Conservation (phyloP, 2,113 vertebrate species). For the Tupaia chinensis region DNA sequence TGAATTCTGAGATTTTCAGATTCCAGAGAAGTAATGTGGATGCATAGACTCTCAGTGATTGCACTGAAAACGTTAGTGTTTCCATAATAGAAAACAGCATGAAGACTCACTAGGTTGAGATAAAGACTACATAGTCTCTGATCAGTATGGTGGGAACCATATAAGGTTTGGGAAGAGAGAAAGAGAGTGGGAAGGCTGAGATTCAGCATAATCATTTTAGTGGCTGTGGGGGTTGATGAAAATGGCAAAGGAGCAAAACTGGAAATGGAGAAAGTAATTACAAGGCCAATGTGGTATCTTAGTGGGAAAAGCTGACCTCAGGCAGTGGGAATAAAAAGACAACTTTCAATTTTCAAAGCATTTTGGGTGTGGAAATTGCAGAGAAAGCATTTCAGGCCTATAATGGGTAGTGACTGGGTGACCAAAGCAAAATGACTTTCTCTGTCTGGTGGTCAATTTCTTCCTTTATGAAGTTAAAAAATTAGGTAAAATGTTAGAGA, state of each 20-base stretch:
- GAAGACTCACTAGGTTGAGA: neutral
- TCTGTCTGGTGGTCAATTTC: neutral
- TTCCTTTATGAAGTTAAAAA: slow-evolving; percentile 28
- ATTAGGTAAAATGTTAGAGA: neutral
- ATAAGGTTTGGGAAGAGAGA: neutral
- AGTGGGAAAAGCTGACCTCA: neutral
- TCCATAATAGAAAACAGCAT: neutral
- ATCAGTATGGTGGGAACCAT: neutral
- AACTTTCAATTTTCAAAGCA: slow-evolving; percentile 9
- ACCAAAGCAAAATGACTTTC: slow-evolving; percentile 24
- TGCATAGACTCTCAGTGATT: neutral
- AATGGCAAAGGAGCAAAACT: neutral
- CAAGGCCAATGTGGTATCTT: neutral
- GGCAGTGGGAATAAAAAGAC: neutral
- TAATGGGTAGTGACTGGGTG: neutral
- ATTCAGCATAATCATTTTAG: neutral
- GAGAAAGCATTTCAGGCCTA: neutral
- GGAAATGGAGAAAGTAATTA: slow-evolving; percentile 2
- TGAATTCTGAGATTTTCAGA: neutral
- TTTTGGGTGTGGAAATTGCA: neutral
- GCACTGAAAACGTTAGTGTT: neutral
- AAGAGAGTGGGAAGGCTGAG: neutral
- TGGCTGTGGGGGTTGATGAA: neutral
- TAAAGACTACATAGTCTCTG: neutral
- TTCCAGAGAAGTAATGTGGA: neutral